These are phyloP conservation scores for Silurus lanzhouensis DNA, from an alignment of 2,797 vertebrate genomes.

Conservation along the genomic window DNA sequence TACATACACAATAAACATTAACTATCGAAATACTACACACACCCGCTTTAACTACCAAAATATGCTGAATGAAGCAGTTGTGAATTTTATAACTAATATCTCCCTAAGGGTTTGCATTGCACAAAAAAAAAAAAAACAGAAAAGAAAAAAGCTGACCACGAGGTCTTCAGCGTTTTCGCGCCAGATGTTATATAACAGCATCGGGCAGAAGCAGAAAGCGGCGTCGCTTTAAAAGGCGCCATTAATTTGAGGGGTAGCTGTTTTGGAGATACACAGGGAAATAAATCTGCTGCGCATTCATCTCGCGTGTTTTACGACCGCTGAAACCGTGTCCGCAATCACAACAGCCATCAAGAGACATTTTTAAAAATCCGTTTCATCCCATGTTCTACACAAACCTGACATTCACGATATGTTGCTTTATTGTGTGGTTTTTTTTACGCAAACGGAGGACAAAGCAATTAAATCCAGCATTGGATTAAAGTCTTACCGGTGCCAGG, in stretches of 20 bases:
- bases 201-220: neutral
- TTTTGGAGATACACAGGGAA: slow-evolving; percentile 33
- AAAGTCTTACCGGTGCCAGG: slow-evolving; percentile 50
- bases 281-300: slow-evolving; percentile 22
- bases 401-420: slow-evolving; percentile 30
- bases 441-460: slow-evolving; percentile 50
- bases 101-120: neutral
- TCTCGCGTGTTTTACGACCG: neutral
- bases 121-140: neutral
- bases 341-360: neutral
- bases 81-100: slow-evolving; percentile 11
- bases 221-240: slow-evolving; percentile 39
- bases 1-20: neutral
- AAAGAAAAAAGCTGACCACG: neutral
- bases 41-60: neutral
- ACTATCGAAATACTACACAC: neutral
- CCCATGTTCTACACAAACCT: slow-evolving; percentile 30
- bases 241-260: slow-evolving; percentile 47
- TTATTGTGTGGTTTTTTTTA: slow-evolving; percentile 55
- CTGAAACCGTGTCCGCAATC: slow-evolving; percentile 3
- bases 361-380: neutral
- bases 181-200: slow-evolving; percentile 10
- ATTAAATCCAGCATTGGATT: slow-evolving; percentile 50
- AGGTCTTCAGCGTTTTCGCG: neutral
- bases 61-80: slow-evolving; percentile 17